Percentiles rank a stretch among this genome's conserved stretches.
phyloP scores from a whole-genome alignment of 2,113 vertebrate genomes.

The Nibea albiflora region DNA sequence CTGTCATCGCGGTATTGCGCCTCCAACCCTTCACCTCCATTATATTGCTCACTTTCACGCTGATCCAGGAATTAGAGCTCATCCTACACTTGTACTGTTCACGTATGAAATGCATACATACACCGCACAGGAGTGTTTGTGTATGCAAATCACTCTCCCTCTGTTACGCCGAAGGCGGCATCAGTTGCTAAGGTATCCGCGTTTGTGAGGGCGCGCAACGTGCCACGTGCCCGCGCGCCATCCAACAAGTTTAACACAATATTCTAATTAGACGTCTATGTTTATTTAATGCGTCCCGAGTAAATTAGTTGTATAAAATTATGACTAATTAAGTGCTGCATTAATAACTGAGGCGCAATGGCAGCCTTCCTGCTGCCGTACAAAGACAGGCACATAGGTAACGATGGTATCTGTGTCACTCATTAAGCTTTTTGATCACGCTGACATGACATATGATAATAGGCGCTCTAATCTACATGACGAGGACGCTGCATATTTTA shows the following conservation, averaged over 20 bases:
- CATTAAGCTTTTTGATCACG: conserved; percentile 78
- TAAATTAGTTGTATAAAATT: conserved; percentile 85
- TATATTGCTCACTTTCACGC: background rate
- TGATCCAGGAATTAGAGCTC: conserved; percentile 34
- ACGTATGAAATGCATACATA: conserved; percentile 18
- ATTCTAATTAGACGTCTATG: conserved; percentile 83
- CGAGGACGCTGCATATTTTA: conserved; percentile 65
- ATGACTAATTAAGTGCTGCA: conserved; percentile 83
- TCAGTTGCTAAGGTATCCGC: conserved; percentile 65
- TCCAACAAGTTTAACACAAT: conserved; percentile 79
- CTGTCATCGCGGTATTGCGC: background rate
- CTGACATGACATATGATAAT: conserved; percentile 76
- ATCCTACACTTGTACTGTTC: conserved; percentile 11
- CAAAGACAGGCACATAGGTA: conserved; percentile 74
- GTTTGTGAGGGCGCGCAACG: conserved; percentile 38
- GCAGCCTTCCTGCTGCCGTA: conserved; percentile 61
- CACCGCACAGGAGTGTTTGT: conserved; percentile 50
- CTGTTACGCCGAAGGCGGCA: conserved; percentile 60
- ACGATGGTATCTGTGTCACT: conserved; percentile 79
- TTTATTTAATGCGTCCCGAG: conserved; percentile 84
- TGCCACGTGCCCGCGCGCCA: conserved; percentile 33
- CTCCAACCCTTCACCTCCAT: conserved; percentile 40
- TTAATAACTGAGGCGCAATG: conserved; percentile 75
- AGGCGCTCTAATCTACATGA: conserved; percentile 58
- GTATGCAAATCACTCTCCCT: conserved; percentile 66